Evolutionary conservation across 2,888 invertebrate species (phyloP), one percentile per base, ranked within the genome.

Genomic region (Petrophora chlorosata): DNA sequence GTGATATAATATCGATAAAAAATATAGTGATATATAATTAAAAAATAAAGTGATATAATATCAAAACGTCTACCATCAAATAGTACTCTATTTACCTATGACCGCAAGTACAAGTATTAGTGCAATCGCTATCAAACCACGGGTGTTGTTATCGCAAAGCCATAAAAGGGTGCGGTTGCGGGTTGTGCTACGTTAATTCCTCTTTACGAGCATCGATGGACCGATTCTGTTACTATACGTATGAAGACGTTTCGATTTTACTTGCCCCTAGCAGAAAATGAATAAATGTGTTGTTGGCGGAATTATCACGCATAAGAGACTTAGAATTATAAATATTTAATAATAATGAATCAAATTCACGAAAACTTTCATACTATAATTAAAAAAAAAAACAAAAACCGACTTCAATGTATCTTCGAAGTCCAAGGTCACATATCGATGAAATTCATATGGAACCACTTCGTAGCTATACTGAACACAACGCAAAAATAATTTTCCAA

Each of bases 201-300:
- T 70, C 63, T 76, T 76, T 78, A 78, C 72, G 74, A 73, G 59
- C 65, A 53, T 61, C 60, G 71, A 72, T 71, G 58, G 69, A 65
- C 53, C 54, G 53, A 53, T 48, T 61, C 53, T 63, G 64, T 64
- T 67, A 60, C 65, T 67, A 67, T 56, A 61, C 34, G 54, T 51
- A 50, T 53, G 54, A 52, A 36, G 44, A 53, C 34, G 42, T 50
- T 38, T 55, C 56, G 53, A 49, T 53, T 41, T 40, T 42, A 49
- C 41, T 52, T 14, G 30, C 38, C 30, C 14, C 19, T 28, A 28
- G 28, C 2, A 9, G 5, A 19, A 19, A 8, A 16, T 10, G 19
- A 9, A 19, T 33, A 17, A 19, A 19, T 19, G 12, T 12, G 14
- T n/a, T n/a, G n/a, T n/a, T n/a, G n/a, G n/a, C n/a, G n/a, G n/a